A percentile compares a stretch with the other conserved stretches of the same genome.
phyloP scores from a whole-genome alignment of 2,113 vertebrate genomes.

The Physeter macrocephalus region DNA sequence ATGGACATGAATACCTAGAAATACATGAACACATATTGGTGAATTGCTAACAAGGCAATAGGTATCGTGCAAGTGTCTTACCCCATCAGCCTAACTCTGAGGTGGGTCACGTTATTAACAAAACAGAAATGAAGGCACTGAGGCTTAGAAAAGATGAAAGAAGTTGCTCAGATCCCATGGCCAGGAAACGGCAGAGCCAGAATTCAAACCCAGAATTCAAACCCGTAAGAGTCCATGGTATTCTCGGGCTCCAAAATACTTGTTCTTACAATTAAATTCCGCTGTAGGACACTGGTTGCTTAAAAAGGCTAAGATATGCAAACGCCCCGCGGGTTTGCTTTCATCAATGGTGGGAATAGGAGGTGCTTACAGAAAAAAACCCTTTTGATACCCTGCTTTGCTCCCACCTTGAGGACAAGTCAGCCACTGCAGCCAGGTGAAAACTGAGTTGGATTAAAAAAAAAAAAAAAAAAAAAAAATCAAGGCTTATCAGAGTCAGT shows the following conservation, averaged over 20 bases:
- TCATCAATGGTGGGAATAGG: background rate
- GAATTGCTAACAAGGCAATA: background rate
- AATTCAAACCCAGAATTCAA: background rate
- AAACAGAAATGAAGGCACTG: background rate
- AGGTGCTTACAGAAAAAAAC: background rate
- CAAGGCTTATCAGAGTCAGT: background rate
- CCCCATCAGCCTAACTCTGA: background rate
- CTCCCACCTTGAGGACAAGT: background rate
- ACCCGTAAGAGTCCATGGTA: background rate
- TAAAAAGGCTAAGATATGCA: background rate
- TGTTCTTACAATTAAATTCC: background rate
- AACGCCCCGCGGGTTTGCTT: background rate
- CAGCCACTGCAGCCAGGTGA: background rate
- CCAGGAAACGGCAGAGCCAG: background rate
- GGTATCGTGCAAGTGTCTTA: fast-evolving
- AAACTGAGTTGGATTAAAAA: background rate
- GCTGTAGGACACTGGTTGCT: background rate
- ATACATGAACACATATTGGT: background rate
- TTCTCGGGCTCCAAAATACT: background rate
- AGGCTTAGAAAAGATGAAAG: background rate
- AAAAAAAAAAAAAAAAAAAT: background rate
- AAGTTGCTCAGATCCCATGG: background rate
- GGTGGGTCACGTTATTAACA: background rate
- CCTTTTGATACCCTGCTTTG: background rate
- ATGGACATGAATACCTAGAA: too few species aligned